Evolutionary conservation across 1,140 invertebrate species (phyloP), one percentile per base, ranked within the genome.

Genomic region (Cotesia typhae): DNA sequence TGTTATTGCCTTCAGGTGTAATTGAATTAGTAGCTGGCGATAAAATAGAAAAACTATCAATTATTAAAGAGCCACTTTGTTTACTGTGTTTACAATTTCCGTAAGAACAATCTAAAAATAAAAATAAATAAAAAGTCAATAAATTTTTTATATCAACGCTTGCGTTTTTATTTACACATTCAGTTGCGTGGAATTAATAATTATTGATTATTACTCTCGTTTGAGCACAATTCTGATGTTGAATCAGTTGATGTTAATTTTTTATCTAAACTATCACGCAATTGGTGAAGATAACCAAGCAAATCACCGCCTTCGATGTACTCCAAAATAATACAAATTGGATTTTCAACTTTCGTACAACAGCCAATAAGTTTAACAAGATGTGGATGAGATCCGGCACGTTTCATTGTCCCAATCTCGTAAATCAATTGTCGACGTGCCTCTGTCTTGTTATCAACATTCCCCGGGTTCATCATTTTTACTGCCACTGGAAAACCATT

Each of bases 321-420:
- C 80, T 96, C 94, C 84, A 96, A 90, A 0, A 96, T 87, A 64
- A 95, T 90, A 47, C 92, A 91, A 78, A 89, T 90, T 12, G 90
- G 94, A 69, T 76, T 79, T 73, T 89, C 85, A 55, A 87, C 82
- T n/a, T 87, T 84, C 1, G 93, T 94, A 76, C 94, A 95, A 78
- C 93, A 96, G 0, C 92, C 94, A 2, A 96, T 81, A 59, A 97
- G 87, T 60, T 89, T 88, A 4, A 96, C 93, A 35, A 96, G 90
- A 83, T 96, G 92, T 10, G 89, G 88, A 84, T 96, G 95, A 0
- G 87, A 85, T 1, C 93, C 94, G 2, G 94, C 91, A 38, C 89
- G 89, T 83, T 94, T 95, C 84, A 96, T 89, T 83, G 94, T 93
- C 20, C 89, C 85, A 6, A 97, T 94, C 86, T 96, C 95, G 1